Base-by-base conservation (phyloP, 2,888 invertebrate species). In the Campoletis raptor region DNA sequence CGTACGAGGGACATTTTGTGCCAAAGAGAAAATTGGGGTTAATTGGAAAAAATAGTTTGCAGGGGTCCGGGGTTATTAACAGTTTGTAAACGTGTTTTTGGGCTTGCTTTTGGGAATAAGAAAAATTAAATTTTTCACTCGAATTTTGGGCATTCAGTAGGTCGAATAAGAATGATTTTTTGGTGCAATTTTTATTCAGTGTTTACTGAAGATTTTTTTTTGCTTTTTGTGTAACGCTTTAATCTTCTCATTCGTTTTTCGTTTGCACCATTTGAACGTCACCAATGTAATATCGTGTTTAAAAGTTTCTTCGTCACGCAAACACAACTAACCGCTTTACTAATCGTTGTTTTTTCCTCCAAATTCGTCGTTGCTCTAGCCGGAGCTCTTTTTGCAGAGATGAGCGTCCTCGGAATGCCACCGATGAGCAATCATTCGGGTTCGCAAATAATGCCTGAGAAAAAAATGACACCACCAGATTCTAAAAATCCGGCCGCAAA, bases 391-490 rank as follows among this genome's bases (percentile, higher is more conserved):
- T 94, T 94, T 93, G 91, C 93, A 93, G 94, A 94, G 87, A 94
- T 94, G 90, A 92, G 89, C 87, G 90, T 92, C 48, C 78, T 94
- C 85, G 94, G 92, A 85, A 92, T 94, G 76, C 93, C 92, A 64
- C 89, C 92, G 54, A 92, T 94, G 89, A 90, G 91, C 57, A 94
- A 94, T 88, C 94, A 94, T 81, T 91, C 93, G 42, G 91, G 88
- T 87, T 84, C 92, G 9, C 93, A 93, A 86, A 83, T 92, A 24
- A 87, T 93, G 86, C 90, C 95, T 90, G 97, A 97, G 80, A 97
- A 96, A 92, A 96, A 96, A 91, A 95, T 94, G 92, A 94, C 95
- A 37, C 95, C 95, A 5, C 94, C 95, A 0, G 95, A 95, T 52
- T 90, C 94, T 0, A 96, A 96, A 90, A 96, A 95, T 92, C 91